Evolutionary conservation across 2,113 vertebrate species (phyloP).

Genomic region (Myodes glareolus): DNA sequence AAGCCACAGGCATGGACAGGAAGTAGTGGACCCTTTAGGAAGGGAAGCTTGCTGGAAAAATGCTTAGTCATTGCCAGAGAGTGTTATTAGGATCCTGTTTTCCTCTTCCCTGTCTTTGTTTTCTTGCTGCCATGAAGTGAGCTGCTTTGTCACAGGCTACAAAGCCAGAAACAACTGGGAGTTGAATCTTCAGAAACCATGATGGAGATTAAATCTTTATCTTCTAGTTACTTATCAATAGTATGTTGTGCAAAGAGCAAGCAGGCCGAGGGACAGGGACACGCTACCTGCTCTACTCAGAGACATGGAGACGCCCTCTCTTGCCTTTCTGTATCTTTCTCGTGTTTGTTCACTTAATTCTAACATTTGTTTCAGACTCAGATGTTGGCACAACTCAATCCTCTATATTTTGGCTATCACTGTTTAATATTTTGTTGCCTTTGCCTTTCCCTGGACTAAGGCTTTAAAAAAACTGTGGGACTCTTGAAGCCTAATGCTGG

Average conservation of each 20-base stretch:
- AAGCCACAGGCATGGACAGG: background rate
- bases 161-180: background rate
- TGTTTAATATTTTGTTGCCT: slow-evolving; percentile 16
- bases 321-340: background rate
- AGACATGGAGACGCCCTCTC: background rate
- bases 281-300: background rate
- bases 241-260: background rate
- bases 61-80: background rate
- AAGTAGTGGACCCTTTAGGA: background rate
- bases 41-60: no score
- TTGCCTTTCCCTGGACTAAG: background rate
- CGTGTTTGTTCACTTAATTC: background rate
- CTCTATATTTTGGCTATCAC: background rate
- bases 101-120: background rate
- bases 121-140: background rate
- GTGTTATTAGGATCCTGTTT: no score
- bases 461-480: background rate
- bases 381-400: background rate
- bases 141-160: background rate
- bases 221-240: background rate
- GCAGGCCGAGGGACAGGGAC: background rate
- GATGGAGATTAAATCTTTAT: background rate
- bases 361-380: background rate
- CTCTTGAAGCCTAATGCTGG: background rate
- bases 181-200: background rate